A percentile compares a stretch with the other conserved stretches of the same genome.
These are phyloP conservation scores for Xestobium rufovillosum DNA, from an alignment of 2,888 invertebrate species.

Conservation along the genomic window DNA sequence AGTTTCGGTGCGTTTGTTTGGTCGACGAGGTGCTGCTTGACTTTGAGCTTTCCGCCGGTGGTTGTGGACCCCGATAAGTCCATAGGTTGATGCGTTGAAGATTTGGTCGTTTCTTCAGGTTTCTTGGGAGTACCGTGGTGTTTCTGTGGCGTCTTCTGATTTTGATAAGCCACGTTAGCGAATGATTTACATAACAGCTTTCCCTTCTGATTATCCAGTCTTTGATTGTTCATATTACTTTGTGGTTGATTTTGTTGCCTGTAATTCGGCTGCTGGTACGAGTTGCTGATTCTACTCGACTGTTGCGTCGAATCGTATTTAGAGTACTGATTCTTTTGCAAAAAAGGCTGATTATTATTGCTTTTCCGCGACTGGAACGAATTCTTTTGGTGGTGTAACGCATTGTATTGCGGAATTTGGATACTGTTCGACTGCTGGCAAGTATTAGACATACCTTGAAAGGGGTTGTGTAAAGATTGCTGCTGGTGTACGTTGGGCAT, in stretches of 20 bases:
- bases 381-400: slow-evolving; percentile 31
- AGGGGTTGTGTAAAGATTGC: background rate
- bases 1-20: slow-evolving; percentile 35
- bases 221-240: background rate
- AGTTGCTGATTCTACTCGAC: too few species aligned
- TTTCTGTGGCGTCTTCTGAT: background rate
- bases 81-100: slow-evolving; percentile 37
- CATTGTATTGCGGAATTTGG: slow-evolving; percentile 34
- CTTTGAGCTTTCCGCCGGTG: slow-evolving; percentile 36
- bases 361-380: slow-evolving; percentile 17
- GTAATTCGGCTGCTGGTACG: background rate
- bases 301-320: slow-evolving; percentile 1
- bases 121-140: slow-evolving; percentile 18
- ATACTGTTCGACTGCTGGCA: slow-evolving; percentile 21
- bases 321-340: background rate
- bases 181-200: slow-evolving; percentile 29
- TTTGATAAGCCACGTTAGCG: slow-evolving; percentile 23
- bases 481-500: background rate
- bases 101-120: slow-evolving; percentile 9
- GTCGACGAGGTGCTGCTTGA: slow-evolving; percentile 44
- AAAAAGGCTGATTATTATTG: background rate
- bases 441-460: background rate
- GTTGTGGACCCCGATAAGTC: slow-evolving; percentile 40
- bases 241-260: background rate
- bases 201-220: slow-evolving; percentile 24